Evolutionary conservation across 2,797 vertebrate genomes (phyloP), one percentile per base, ranked within the genome.

Genomic region (Clarias platycephalus): DNA sequence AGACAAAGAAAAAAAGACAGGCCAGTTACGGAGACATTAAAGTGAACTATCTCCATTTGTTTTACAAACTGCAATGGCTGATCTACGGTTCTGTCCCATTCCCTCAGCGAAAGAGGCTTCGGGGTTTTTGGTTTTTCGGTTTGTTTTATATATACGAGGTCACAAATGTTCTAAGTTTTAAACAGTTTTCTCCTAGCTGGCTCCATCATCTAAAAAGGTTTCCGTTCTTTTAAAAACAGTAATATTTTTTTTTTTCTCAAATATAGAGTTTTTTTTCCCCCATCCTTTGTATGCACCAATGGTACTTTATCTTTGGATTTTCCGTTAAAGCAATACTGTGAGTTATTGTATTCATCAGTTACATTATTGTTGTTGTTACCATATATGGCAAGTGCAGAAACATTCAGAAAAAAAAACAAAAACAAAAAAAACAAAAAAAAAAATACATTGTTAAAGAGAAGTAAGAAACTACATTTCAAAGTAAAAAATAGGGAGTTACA

Each of bases 231-330:
- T 96, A 97, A 96, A 96, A 97, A 96, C 95, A 97, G 96, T 96
- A 97, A 96, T 96, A 97, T 96, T 97, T 97, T 96, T 96, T n/a
- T 97, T 97, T 96, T 91, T 97, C 96, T 97, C 98, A 97, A 98
- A 98, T 97, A 97, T 97, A 97, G 97, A 97, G 97, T 97, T 96
- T 96, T 91, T 44, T 49, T 53, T 53, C 49, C 71, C 80, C 88
- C 93, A 96, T 96, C 96, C 82, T 88, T 96, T 96, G 94, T 96
- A 97, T 96, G 95, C 95, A 96, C 95, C 95, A 94, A 96, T 96
- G 97, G 97, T 96, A 97, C 96, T 95, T 94, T 97, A 96, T 99
- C 98, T 99, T 99, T 99, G 98, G 98, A 98, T 98, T 97, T 99
- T 94, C 98, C 97, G 97, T 99, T 99, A 99, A 99, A 99, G 98